phyloP scores from a whole-genome alignment of 1,140 invertebrate species.

The Bombus cullumanus region DNA sequence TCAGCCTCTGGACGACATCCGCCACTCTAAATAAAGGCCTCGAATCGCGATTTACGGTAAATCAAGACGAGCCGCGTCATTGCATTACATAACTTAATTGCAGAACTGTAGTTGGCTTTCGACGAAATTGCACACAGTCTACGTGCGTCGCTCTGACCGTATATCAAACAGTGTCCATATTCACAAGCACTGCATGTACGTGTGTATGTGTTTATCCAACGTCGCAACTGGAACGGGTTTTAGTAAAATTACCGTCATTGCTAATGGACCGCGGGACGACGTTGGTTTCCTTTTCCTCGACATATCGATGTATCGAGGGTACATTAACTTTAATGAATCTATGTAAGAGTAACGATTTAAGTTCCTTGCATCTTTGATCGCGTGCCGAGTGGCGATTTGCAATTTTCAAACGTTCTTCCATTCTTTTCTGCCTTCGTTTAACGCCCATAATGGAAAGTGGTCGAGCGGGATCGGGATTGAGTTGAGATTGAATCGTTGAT shows the following conservation, averaged over 20 bases:
- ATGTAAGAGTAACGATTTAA: constrained; percentile 2
- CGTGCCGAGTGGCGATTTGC: constrained; percentile 1
- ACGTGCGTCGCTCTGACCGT: not conserved
- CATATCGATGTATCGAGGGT: constrained; percentile 22
- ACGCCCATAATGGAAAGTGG: not conserved
- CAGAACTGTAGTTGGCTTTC: constrained; percentile 9
- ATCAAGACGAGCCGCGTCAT: constrained; percentile 15
- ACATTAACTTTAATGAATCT: constrained; percentile 37
- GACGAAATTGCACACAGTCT: not conserved
- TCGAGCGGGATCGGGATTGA: not conserved
- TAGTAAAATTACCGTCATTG: constrained; percentile 33
- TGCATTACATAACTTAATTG: constrained; percentile 25
- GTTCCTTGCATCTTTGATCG: not conserved
- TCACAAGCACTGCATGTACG: not conserved
- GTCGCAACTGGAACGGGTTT: not conserved
- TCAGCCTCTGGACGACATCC: not conserved
- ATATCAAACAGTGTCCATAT: too few species aligned
- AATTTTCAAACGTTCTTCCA: not conserved
- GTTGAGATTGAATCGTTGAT: not conserved
- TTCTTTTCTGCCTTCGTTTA: not conserved
- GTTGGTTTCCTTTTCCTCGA: not conserved
- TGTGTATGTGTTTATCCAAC: not conserved
- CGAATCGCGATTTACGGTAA: constrained; percentile 8
- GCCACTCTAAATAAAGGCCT: constrained; percentile 16
- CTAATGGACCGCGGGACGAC: constrained; percentile 6